A percentile compares a stretch with the other conserved stretches of the same genome.
These are phyloP conservation scores for Neoascia interrupta DNA, from an alignment of 2,888 invertebrate species.

Conservation along the genomic window DNA sequence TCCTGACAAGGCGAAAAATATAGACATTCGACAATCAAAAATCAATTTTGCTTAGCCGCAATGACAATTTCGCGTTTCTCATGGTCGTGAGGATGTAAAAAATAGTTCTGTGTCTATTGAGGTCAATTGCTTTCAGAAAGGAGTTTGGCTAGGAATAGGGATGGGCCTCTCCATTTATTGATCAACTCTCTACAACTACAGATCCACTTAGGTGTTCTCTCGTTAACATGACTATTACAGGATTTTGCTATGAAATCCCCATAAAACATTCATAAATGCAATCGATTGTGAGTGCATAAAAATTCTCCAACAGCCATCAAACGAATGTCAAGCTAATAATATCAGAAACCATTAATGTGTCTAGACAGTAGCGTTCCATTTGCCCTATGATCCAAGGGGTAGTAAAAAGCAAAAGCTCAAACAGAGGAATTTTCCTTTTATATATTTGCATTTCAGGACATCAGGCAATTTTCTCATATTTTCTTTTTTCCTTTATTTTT, in stretches of 20 bases:
- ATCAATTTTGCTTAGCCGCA: slow-evolving; percentile 60
- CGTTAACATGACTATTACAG: background rate
- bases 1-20: slow-evolving; percentile 51
- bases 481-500: background rate
- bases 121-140: slow-evolving; percentile 36
- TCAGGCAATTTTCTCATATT: slow-evolving; percentile 33
- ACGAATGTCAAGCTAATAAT: slow-evolving; percentile 16
- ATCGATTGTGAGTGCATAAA: background rate
- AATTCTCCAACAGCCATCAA: background rate
- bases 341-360: slow-evolving; percentile 23
- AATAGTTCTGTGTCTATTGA: slow-evolving; percentile 28
- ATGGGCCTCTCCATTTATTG: too few species aligned
- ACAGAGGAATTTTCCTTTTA: slow-evolving; percentile 1
- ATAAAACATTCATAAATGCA: background rate
- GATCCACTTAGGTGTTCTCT: too few species aligned
- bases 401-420: too few species aligned
- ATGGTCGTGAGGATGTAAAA: slow-evolving; percentile 34
- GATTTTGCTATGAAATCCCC: background rate
- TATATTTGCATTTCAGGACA: slow-evolving; percentile 44
- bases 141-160: background rate
- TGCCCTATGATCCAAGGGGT: slow-evolving; percentile 24
- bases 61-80: slow-evolving; percentile 61
- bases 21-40: slow-evolving; percentile 64
- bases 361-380: slow-evolving; percentile 43
- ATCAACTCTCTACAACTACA: too few species aligned